Base-by-base conservation (phyloP, 2,888 invertebrate species). In the Calameuta idolon region DNA sequence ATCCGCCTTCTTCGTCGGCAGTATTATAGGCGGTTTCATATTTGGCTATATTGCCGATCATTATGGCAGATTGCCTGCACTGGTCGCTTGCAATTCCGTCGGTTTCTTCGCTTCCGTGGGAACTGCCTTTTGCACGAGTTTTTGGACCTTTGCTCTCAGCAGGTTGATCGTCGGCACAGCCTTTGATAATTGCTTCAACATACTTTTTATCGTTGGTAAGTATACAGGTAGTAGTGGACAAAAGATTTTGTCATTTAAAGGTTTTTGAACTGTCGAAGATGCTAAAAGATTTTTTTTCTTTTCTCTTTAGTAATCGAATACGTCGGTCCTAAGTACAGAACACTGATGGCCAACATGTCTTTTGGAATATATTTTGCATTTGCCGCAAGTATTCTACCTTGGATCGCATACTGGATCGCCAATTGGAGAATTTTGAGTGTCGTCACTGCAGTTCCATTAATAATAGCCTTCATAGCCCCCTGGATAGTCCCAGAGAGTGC, bases 151-250 rank as follows among this genome's bases (percentile, higher is more conserved):
- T 91, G 95, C 96, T 15, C 87, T 96, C 0, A 96, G 96, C 89
- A 93, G 97, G 77, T 95, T 97, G 92, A 92, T 97, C 74, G 96
- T 97, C 4, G 97, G 97, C 9, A 93, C 97, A 87, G 97, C 97
- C 0, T 97, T 97, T 87, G 97, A 97, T 90, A 97, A 97, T 91
- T 97, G 96, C 88, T 97, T 97, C 90, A 97, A 97, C 71, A 97
- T 97, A 95, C 97, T 97, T 95, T 97, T 97, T 87, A 97, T 97
- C 86, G 93, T 97, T 84, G 96, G 97, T 97, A 92, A 94, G 94
- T 75, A 77, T 12, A 12, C 12, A 33, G 71, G 0, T 1, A 4
- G 4, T 5, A 31, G 23, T 9, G 1, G 9, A 0, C 2, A 9
- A 23, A 55, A 1, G 0, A 23, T 37, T 4, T 15, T 15, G 35